Conservation (phyloP, 2,888 invertebrate species). For the Gastrophysa polygoni region DNA sequence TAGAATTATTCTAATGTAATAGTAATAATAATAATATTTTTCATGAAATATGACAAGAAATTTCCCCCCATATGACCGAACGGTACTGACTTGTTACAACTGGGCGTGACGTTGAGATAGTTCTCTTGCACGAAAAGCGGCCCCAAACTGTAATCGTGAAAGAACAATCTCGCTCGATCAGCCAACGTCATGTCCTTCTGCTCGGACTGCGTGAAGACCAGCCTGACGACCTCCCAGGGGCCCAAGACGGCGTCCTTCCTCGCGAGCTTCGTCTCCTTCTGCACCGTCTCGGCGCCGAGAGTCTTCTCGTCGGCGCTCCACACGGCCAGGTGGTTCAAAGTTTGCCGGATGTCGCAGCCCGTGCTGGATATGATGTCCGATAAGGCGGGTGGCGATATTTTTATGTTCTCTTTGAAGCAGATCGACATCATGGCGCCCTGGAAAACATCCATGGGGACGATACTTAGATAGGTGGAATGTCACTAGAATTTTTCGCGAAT, state of each 20-base stretch:
- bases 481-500: too few species aligned
- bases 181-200: slow-evolving; percentile 77
- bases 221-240: slow-evolving; percentile 91
- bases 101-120: slow-evolving; percentile 82
- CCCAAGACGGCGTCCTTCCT: slow-evolving; percentile 89
- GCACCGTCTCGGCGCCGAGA: slow-evolving; percentile 59
- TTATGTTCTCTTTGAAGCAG: slow-evolving; percentile 88
- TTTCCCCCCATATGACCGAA: too few species aligned
- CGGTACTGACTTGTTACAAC: slow-evolving; percentile 68
- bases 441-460: slow-evolving; percentile 40
- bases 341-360: slow-evolving; percentile 93
- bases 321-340: slow-evolving; percentile 87
- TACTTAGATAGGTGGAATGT: too few species aligned
- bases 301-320: slow-evolving; percentile 68
- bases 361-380: slow-evolving; percentile 84
- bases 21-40: too few species aligned
- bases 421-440: slow-evolving; percentile 90
- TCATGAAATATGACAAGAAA: too few species aligned
- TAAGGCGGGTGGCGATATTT: slow-evolving; percentile 76
- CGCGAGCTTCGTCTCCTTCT: slow-evolving; percentile 64
- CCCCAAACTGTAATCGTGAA: slow-evolving; percentile 95
- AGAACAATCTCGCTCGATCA: slow-evolving; percentile 91
- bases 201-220: slow-evolving; percentile 83
- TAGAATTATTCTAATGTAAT: too few species aligned
- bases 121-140: slow-evolving; percentile 98